phyloP scores from a whole-genome alignment of 2,113 vertebrate genomes.

The Anolis carolinensis region DNA sequence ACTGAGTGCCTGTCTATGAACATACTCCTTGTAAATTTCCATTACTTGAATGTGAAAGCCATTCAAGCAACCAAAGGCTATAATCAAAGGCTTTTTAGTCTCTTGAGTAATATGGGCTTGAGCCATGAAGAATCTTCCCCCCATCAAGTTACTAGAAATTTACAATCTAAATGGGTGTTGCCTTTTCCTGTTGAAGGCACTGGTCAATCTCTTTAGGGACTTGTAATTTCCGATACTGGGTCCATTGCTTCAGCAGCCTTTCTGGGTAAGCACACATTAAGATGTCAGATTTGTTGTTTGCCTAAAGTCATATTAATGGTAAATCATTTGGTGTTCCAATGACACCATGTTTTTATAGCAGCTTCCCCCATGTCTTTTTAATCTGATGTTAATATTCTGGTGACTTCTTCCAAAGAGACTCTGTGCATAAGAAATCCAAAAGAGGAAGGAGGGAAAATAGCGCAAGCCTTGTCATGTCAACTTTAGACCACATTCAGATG shows the following conservation, averaged over 20 bases:
- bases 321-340: slow-evolving; percentile 3
- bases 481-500: not conserved
- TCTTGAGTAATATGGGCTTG: not conserved
- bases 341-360: not conserved
- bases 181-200: slow-evolving; percentile 4
- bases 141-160: not conserved
- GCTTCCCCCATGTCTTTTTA: not conserved
- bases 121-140: not conserved
- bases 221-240: not conserved
- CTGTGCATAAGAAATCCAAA: not conserved
- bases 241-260: not conserved
- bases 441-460: not conserved
- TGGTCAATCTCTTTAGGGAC: not conserved
- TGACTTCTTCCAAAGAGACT: not conserved
- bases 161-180: slow-evolving; percentile 1
- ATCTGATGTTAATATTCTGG: not conserved
- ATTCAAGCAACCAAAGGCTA: not conserved
- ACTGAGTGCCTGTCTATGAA: not conserved
- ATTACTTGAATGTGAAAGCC: not conserved
- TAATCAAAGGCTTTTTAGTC: not conserved
- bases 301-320: not conserved
- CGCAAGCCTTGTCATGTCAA: not conserved
- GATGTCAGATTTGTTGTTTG: not conserved
- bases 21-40: not conserved
- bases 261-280: not conserved